Conservation (phyloP, 2,113 vertebrate species). For the Misgurnus anguillicaudatus region DNA sequence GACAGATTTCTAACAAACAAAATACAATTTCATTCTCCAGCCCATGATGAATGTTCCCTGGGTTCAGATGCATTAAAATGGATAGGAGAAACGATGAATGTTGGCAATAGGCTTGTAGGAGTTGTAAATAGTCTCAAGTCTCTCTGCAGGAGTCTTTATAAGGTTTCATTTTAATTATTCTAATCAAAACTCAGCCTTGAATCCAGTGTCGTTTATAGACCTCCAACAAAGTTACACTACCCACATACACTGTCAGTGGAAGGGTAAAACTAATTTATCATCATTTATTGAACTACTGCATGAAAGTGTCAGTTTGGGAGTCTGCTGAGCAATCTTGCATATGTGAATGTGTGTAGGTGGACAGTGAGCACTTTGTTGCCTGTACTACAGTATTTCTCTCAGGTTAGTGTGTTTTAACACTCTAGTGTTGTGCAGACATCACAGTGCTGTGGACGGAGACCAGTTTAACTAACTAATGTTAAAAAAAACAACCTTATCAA, state of each 20-base stretch:
- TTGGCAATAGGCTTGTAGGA: slow-evolving; percentile 5
- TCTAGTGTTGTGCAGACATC: slow-evolving; percentile 44
- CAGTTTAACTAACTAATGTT: too few relatives aligned
- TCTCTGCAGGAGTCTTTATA: background rate
- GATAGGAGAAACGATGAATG: slow-evolving; percentile 4
- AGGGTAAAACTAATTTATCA: background rate
- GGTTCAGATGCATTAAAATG: slow-evolving; percentile 2
- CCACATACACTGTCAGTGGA: slow-evolving; percentile 1
- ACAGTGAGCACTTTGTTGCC: slow-evolving; percentile 40
- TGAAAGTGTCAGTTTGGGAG: background rate
- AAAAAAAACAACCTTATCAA: too few relatives aligned
- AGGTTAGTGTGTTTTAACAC: slow-evolving; percentile 39
- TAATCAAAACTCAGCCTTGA: background rate
- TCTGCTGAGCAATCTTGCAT: background rate
- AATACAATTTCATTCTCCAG: slow-evolving; percentile 12
- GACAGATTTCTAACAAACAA: background rate
- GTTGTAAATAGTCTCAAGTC: slow-evolving; percentile 5
- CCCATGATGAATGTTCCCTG: slow-evolving; percentile 2
- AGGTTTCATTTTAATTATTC: slow-evolving; percentile 13
- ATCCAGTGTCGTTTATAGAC: background rate
- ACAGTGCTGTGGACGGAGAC: slow-evolving; percentile 41
- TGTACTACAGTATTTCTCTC: slow-evolving; percentile 32
- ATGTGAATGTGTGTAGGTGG: slow-evolving; percentile 18
- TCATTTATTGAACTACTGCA: background rate
- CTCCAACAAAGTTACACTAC: background rate